A percentile compares a stretch with the other conserved stretches of the same genome.
Conservation (phyloP, 2,888 invertebrate species). For the Drosophila picticornis region DNA sequence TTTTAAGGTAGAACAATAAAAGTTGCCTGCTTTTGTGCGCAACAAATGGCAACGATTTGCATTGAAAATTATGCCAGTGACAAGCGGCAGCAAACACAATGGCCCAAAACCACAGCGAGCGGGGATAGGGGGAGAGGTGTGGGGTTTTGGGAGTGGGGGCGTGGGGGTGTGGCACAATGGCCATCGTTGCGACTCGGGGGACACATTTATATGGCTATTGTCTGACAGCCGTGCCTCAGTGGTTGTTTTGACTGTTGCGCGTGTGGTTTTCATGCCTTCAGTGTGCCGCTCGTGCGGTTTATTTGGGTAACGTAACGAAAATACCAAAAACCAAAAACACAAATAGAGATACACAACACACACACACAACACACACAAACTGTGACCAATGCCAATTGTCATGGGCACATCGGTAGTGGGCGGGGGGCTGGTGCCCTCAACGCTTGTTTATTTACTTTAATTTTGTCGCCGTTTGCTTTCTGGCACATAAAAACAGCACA, state of each 20-base stretch:
- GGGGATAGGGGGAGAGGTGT: neutral
- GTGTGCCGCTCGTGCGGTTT: conserved; percentile 63
- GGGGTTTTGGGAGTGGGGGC: neutral
- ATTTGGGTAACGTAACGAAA: conserved; percentile 51
- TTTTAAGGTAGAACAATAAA: neutral
- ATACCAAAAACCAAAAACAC: conserved; percentile 1
- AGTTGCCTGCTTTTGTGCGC: conserved; percentile 47
- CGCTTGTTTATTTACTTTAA: conserved; percentile 77
- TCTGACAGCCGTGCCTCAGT: conserved; percentile 53
- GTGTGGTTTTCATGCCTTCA: conserved; percentile 57
- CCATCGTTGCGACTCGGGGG: conserved; percentile 42
- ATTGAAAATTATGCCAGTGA: conserved; percentile 67
- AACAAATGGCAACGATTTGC: conserved; percentile 65
- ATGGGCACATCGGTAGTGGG: conserved; percentile 25
- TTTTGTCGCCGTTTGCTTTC: conserved; percentile 66
- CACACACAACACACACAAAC: conserved; percentile 31
- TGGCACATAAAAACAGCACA: conserved; percentile 56
- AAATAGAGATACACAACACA: conserved; percentile 12
- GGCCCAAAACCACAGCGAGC: conserved; percentile 7
- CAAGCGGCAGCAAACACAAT: conserved; percentile 31
- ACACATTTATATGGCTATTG: conserved; percentile 71
- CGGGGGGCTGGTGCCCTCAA: conserved; percentile 23
- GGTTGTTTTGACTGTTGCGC: conserved; percentile 39
- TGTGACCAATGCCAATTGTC: conserved; percentile 76
- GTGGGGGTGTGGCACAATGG: conserved; percentile 34